phyloP scores from a whole-genome alignment of 2,797 vertebrate species.

The Argentina silus region DNA sequence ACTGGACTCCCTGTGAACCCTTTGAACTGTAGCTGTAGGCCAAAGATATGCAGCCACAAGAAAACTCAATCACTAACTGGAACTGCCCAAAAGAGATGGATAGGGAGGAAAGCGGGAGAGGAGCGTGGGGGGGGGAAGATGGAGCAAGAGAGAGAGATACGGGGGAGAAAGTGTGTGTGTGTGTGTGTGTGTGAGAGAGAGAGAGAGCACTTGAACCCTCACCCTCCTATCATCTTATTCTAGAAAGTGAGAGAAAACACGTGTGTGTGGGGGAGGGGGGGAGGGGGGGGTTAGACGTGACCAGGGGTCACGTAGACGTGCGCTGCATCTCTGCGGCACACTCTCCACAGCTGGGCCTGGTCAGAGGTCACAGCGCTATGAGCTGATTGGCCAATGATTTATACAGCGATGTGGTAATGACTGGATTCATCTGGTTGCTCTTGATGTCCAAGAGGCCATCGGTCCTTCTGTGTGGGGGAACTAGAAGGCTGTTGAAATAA shows the following conservation, averaged over 20 bases:
- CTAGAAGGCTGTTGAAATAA: too few relatives aligned
- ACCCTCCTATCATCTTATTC: too few relatives aligned
- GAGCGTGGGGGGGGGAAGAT: background rate
- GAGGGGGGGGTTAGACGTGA: slow-evolving; percentile 21
- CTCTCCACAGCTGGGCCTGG: slow-evolving; percentile 72
- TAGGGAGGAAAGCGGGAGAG: background rate
- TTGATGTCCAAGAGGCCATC: slow-evolving; percentile 51
- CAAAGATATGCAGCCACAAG: slow-evolving; percentile 39
- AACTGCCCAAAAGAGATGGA: slow-evolving; percentile 38
- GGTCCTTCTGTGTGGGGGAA: slow-evolving; percentile 40
- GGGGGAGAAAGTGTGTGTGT: background rate
- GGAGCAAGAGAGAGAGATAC: background rate
- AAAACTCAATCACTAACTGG: slow-evolving; percentile 55
- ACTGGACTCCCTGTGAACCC: too few relatives aligned
- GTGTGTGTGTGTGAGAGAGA: background rate
- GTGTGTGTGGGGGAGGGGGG: slow-evolving; percentile 17
- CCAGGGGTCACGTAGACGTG: slow-evolving; percentile 45
- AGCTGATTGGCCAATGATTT: slow-evolving; percentile 59
- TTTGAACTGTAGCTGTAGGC: slow-evolving; percentile 49
- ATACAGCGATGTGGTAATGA: slow-evolving; percentile 59
- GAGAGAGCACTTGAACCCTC: too few relatives aligned
- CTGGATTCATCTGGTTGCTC: slow-evolving; percentile 62
- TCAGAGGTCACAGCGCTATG: slow-evolving; percentile 47
- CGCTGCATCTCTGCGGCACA: slow-evolving; percentile 46
- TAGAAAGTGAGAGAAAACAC: too few relatives aligned